These are phyloP conservation scores for Linnaemya vulpina DNA, from an alignment of 2,888 invertebrate genomes.

Conservation along the genomic window DNA sequence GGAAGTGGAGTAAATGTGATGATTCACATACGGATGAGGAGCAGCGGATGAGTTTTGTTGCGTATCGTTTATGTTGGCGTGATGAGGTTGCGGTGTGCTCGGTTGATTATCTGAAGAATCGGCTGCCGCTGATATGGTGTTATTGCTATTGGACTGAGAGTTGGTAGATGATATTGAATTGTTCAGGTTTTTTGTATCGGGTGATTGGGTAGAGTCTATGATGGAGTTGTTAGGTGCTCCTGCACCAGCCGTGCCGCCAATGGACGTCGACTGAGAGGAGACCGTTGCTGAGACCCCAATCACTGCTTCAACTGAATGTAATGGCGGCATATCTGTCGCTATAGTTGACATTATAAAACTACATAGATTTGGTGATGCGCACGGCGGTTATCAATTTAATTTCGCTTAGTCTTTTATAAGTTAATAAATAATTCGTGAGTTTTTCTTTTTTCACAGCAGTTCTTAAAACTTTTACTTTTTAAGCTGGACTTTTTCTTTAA, in stretches of 20 bases:
- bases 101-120: slow-evolving; percentile 88
- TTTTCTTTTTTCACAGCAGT: slow-evolving; percentile 30
- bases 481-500: neutral
- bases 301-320: slow-evolving; percentile 79
- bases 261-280: slow-evolving; percentile 36
- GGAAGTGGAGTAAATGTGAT: slow-evolving; percentile 52
- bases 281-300: slow-evolving; percentile 53
- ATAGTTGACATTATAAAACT: slow-evolving; percentile 78
- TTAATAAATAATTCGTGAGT: slow-evolving; percentile 2
- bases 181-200: slow-evolving; percentile 3
- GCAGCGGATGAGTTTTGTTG: slow-evolving; percentile 78
- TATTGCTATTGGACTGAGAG: slow-evolving; percentile 69
- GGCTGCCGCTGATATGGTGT: slow-evolving; percentile 87
- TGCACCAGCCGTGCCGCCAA: slow-evolving; percentile 64
- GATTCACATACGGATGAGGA: slow-evolving; percentile 40
- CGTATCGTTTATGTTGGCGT: slow-evolving; percentile 53
- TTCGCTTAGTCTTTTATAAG: neutral
- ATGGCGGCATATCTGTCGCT: slow-evolving; percentile 81
- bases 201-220: slow-evolving; percentile 54
- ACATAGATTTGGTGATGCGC: slow-evolving; percentile 53
- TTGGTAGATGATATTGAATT: slow-evolving; percentile 55
- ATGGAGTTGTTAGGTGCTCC: slow-evolving; percentile 50
- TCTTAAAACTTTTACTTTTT: neutral
- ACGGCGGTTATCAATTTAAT: neutral
- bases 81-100: slow-evolving; percentile 82